These are phyloP conservation scores for Parnassius glacialis DNA, from an alignment of 2,888 invertebrate genomes.

Conservation along the genomic window DNA sequence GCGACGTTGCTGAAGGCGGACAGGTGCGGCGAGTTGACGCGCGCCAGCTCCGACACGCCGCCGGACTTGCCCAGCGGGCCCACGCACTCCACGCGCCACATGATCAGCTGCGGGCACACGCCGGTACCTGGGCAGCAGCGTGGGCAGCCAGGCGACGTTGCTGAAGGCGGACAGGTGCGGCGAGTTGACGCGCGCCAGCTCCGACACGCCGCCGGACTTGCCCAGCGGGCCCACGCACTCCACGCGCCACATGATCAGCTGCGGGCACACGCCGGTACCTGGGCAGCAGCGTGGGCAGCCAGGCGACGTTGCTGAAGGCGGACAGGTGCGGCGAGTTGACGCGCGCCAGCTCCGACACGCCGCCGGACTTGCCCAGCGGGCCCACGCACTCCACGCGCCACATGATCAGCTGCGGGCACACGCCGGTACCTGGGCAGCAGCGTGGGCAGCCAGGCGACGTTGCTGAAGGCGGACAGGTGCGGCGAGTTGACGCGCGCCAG, in stretches of 20 bases:
- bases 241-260: too few species aligned
- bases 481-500: conserved; percentile 98
- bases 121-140: too few species aligned
- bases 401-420: conserved; percentile 97
- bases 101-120: conserved; percentile 96
- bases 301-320: conserved; percentile 98
- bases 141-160: too few species aligned
- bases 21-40: conserved; percentile 96
- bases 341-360: conserved; percentile 97
- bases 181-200: too few species aligned
- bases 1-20: conserved; percentile 99
- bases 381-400: conserved; percentile 99
- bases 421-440: conserved; percentile 93
- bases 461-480: conserved; percentile 96
- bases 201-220: too few species aligned
- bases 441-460: conserved; percentile 99
- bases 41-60: conserved; percentile 97
- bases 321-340: conserved; percentile 97
- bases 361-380: conserved; percentile 98
- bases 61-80: conserved; percentile 99
- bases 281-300: conserved; percentile 98
- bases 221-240: too few species aligned
- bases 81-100: conserved; percentile 99
- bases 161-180: too few species aligned
- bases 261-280: conserved; percentile 71